Evolutionary conservation across 2,113 vertebrate genomes (phyloP).

Genomic region (Aphyosemion australe): DNA sequence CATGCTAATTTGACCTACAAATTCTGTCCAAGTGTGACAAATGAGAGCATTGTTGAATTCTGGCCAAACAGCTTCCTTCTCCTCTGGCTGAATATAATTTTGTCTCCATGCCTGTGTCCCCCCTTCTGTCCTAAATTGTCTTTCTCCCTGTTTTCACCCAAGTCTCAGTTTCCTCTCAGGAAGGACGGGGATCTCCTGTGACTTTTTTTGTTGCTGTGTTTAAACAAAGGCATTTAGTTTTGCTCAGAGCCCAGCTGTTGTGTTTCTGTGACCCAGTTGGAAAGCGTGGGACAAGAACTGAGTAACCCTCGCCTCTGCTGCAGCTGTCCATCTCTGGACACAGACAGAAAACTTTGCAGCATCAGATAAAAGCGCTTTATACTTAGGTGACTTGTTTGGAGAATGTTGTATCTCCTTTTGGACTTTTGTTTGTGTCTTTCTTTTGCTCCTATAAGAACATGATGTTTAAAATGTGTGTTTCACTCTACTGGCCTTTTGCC

Average conservation of each 20-base stretch:
- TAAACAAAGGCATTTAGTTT: constrained; percentile 47
- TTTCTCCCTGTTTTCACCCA: constrained; percentile 13
- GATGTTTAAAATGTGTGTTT: constrained; percentile 48
- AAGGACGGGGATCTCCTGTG: constrained; percentile 32
- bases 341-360: not conserved
- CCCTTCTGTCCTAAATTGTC: constrained; percentile 10
- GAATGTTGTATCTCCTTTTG: constrained; percentile 6
- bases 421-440: constrained; percentile 1
- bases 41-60: constrained; percentile 68
- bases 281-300: constrained; percentile 42
- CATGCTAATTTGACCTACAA: constrained; percentile 82
- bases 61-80: constrained; percentile 68
- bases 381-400: not conserved
- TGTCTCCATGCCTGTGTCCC: constrained; percentile 21
- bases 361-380: not conserved
- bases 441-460: constrained; percentile 26
- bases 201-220: constrained; percentile 15
- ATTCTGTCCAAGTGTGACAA: constrained; percentile 77
- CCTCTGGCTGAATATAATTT: constrained; percentile 17
- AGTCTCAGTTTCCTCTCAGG: constrained; percentile 20
- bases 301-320: constrained; percentile 25
- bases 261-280: constrained; percentile 63
- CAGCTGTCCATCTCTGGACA: constrained; percentile 52
- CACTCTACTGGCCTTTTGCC: constrained; percentile 41
- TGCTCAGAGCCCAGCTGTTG: constrained; percentile 56